Conservation (phyloP, 2,888 invertebrate genomes). For the Sabatieria punctata region DNA sequence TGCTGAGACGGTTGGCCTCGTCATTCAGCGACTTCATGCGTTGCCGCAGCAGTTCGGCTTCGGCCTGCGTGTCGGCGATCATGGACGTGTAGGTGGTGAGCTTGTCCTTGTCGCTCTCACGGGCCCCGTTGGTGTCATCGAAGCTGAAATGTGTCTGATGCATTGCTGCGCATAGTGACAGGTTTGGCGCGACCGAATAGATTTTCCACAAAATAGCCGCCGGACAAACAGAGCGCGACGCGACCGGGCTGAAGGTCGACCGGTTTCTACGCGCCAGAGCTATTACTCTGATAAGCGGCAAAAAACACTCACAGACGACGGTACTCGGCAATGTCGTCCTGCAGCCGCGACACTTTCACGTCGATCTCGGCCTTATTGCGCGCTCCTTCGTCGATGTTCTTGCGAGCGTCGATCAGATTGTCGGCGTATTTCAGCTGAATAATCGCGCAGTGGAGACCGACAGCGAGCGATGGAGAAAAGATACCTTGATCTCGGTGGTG, state of each 20-base stretch:
- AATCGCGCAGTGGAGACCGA: conserved; percentile 2
- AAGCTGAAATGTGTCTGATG: conserved; percentile 22
- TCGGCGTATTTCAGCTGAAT: conserved; percentile 34
- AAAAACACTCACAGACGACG: conserved; percentile 18
- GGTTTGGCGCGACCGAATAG: too few species aligned
- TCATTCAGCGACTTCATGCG: conserved; percentile 24
- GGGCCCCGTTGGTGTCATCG: conserved; percentile 25
- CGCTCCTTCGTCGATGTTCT: conserved; percentile 37
- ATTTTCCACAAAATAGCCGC: too few species aligned
- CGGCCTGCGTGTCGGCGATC: conserved; percentile 26
- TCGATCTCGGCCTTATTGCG: conserved; percentile 38
- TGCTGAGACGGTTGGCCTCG: conserved; percentile 26
- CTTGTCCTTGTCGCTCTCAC: conserved; percentile 25
- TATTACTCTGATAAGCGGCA: background rate
- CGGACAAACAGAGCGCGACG: too few species aligned
- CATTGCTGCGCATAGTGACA: too few species aligned
- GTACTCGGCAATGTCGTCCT: conserved; percentile 35
- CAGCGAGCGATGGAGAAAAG: background rate
- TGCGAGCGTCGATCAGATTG: conserved; percentile 37
- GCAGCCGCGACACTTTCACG: conserved; percentile 34
- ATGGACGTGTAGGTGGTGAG: conserved; percentile 26
- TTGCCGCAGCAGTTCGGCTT: conserved; percentile 29
- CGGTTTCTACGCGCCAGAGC: too few species aligned
- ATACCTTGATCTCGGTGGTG: conserved; percentile 28
- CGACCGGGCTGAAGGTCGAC: too few species aligned